These are phyloP conservation scores for Agapostemon virescens DNA, from an alignment of 2,888 invertebrate species.

Conservation along the genomic window DNA sequence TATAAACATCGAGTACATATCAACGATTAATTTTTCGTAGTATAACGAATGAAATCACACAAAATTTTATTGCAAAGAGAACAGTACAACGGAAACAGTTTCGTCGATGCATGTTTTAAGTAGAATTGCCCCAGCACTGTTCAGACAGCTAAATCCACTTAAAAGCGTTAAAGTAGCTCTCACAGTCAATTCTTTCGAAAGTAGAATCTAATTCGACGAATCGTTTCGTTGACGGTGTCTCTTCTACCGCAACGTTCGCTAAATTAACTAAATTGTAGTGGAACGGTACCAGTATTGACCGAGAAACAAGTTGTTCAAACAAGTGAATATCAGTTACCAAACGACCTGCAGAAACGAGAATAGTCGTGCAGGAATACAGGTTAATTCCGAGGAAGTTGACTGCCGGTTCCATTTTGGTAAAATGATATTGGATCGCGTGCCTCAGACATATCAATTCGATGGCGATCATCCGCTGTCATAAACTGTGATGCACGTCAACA, in stretches of 20 bases:
- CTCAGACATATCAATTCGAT: slow-evolving; percentile 51
- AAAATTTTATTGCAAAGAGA: neutral
- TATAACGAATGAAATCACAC: neutral
- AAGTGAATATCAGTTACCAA: neutral
- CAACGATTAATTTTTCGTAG: neutral
- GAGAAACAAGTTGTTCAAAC: neutral
- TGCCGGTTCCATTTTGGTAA: slow-evolving; percentile 50
- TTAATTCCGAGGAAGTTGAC: slow-evolving; percentile 40
- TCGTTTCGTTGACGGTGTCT: neutral
- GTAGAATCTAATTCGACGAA: neutral
- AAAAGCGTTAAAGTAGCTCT: neutral
- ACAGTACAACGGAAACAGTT: neutral
- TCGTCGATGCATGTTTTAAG: neutral
- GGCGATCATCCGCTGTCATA: slow-evolving; percentile 45
- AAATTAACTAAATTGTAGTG: neutral
- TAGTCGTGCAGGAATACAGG: slow-evolving; percentile 1
- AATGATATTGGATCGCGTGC: slow-evolving; percentile 54
- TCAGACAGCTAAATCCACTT: neutral
- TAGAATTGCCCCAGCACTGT: neutral
- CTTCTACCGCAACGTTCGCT: neutral
- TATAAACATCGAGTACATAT: neutral
- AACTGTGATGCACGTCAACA: slow-evolving; percentile 39
- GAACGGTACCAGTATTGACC: neutral
- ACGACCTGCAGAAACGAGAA: neutral
- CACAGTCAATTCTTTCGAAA: neutral